Conservation (phyloP, 2,113 vertebrate genomes). For the Laterallus jamaicensis region DNA sequence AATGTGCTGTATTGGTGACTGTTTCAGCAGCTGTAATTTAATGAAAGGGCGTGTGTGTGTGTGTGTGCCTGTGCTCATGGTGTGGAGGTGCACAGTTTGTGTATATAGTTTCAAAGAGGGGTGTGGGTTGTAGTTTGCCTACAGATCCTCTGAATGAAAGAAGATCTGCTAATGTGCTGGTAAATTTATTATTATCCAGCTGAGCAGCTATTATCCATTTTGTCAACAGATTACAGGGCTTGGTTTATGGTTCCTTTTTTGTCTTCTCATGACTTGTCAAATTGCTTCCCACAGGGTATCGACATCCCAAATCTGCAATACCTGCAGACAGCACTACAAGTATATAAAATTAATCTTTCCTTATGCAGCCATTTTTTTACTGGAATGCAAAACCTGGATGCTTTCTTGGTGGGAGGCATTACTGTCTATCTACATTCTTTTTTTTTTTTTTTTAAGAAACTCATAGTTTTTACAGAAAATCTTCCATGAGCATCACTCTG, state of each 20-base stretch:
- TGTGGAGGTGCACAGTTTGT: neutral
- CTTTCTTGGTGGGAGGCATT: neutral
- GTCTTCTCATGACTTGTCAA: neutral
- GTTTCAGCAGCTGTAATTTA: neutral
- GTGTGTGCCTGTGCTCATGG: accelerated
- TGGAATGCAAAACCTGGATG: neutral
- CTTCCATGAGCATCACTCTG: neutral
- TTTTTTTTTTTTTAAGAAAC: neutral
- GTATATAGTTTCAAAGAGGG: neutral
- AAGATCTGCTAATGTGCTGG: neutral
- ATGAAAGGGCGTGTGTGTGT: neutral
- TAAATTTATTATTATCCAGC: slow-evolving; percentile 26
- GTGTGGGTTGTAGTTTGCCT: neutral
- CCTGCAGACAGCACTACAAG: neutral
- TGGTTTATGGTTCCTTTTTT: slow-evolving; percentile 13
- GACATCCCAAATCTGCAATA: neutral
- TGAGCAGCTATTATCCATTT: slow-evolving; percentile 21
- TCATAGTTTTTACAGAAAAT: neutral
- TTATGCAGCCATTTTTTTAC: neutral
- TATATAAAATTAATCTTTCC: neutral
- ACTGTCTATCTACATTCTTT: neutral
- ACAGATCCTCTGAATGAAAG: neutral
- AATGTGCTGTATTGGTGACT: neutral
- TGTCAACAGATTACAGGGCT: neutral
- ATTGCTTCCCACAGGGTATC: neutral